Conservation (phyloP, 2,888 invertebrate genomes). For the Tenthredo distinguenda region DNA sequence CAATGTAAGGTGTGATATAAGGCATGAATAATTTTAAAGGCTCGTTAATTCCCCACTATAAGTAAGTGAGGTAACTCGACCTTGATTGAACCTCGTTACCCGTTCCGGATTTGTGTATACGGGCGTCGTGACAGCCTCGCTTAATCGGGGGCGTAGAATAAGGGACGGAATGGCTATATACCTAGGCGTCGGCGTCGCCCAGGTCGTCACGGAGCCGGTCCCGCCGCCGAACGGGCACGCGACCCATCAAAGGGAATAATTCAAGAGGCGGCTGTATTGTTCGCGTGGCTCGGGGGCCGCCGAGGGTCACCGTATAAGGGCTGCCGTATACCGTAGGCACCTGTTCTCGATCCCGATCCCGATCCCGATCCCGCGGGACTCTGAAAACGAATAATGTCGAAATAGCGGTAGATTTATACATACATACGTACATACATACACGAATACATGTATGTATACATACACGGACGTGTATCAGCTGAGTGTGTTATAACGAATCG, state of each 20-base stretch:
- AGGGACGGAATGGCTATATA: neutral
- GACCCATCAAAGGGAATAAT: slow-evolving; percentile 78
- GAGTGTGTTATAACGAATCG: slow-evolving; percentile 6
- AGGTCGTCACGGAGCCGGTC: slow-evolving; percentile 56
- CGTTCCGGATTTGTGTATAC: slow-evolving; percentile 14
- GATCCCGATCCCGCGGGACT: slow-evolving; percentile 18
- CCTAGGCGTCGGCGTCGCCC: slow-evolving; percentile 35
- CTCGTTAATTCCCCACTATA: neutral
- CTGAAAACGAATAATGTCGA: slow-evolving; percentile 36
- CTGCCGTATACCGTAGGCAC: neutral
- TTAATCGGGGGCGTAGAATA: slow-evolving; percentile 42
- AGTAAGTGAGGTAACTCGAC: slow-evolving; percentile 24
- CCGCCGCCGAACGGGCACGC: slow-evolving; percentile 70
- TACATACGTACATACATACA: neutral
- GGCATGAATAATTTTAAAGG: neutral
- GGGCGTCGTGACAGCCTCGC: neutral
- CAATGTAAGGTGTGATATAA: neutral
- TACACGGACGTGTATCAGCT: neutral
- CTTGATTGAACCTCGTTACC: slow-evolving; percentile 41
- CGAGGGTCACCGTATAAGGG: slow-evolving; percentile 35
- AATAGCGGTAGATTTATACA: slow-evolving; percentile 38
- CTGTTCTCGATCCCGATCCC: slow-evolving; percentile 12
- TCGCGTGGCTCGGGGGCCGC: slow-evolving; percentile 60
- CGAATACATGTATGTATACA: neutral
- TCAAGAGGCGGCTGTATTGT: slow-evolving; percentile 76